Evolutionary conservation across 2,113 vertebrate species (phyloP).

Genomic region (Campylomormyrus tamandua): DNA sequence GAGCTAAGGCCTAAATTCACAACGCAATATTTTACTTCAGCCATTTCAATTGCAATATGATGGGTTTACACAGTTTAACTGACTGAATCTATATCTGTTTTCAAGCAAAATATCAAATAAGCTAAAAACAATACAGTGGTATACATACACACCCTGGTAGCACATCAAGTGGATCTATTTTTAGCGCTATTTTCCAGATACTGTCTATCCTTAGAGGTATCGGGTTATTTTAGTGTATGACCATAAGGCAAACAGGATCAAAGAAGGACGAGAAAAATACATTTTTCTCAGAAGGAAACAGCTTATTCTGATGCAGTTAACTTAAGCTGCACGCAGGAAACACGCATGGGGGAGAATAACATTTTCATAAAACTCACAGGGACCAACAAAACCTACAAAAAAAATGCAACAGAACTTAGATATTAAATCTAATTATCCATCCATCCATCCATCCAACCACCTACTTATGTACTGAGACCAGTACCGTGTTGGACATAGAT

Average conservation of each 20-base stretch:
- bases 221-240: not conserved
- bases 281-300: not conserved
- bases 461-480: not conserved
- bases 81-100: not conserved
- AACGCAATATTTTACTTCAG: not conserved
- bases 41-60: not conserved
- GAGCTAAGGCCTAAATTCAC: not conserved
- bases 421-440: not conserved
- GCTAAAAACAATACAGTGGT: too few species aligned
- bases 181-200: not conserved
- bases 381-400: not conserved
- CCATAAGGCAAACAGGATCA: not conserved
- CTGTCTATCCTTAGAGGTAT: not conserved
- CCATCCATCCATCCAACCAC: not conserved
- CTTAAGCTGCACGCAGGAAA: not conserved
- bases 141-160: not conserved
- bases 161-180: not conserved
- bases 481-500: not conserved
- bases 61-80: not conserved
- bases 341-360: not conserved
- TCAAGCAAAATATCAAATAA: not conserved
- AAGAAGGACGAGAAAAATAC: not conserved
- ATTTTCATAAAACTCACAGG: not conserved
- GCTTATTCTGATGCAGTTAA: not conserved
- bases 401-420: not conserved